Conservation (phyloP, 2,113 vertebrate genomes). For the Scalopus aquaticus region DNA sequence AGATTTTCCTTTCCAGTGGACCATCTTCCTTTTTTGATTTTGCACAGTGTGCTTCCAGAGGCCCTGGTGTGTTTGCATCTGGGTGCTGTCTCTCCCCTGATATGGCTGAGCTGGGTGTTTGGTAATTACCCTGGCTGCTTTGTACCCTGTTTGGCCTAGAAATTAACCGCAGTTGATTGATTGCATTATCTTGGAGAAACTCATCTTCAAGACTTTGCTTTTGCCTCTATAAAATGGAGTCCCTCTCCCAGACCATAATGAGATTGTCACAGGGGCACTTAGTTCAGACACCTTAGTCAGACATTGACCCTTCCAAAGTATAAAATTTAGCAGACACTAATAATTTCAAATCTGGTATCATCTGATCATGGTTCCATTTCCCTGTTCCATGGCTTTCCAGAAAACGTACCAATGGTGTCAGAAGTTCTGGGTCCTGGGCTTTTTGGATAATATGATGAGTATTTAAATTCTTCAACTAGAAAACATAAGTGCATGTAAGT, state of each 20-base stretch:
- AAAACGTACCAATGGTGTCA: background rate
- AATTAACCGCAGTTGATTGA: background rate
- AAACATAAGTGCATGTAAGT: background rate
- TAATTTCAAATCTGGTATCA: background rate
- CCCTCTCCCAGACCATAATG: background rate
- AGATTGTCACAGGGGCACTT: no score
- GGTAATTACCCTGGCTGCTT: background rate
- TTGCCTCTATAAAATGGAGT: no score
- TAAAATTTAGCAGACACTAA: background rate
- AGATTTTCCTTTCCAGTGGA: background rate
- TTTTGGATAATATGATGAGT: background rate
- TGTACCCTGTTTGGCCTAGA: background rate
- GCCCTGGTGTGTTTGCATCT: fast-evolving
- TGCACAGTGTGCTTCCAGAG: no score
- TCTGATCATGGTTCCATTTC: background rate
- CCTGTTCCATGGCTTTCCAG: background rate
- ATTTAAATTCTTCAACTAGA: background rate
- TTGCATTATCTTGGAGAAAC: background rate
- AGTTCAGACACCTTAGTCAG: no score
- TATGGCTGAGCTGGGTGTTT: background rate
- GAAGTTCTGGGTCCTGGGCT: background rate
- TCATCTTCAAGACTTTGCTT: background rate
- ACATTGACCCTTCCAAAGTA: no score
- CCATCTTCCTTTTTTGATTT: background rate
- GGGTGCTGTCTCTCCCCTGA: background rate